Evolutionary conservation across 2,888 invertebrate genomes (phyloP).

Genomic region (Julus scandinavius): DNA sequence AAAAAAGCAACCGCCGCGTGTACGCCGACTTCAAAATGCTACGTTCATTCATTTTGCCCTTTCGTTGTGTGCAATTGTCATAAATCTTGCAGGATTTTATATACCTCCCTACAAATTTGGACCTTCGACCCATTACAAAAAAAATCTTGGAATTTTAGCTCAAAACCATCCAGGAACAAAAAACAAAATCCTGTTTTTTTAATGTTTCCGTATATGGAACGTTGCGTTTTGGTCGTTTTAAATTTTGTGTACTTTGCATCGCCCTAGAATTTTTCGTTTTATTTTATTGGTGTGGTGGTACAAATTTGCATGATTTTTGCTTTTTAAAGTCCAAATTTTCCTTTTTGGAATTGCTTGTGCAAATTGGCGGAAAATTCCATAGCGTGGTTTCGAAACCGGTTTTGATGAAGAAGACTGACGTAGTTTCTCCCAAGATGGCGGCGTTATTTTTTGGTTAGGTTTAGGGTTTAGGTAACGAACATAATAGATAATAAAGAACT

Average conservation of each 20-base stretch:
- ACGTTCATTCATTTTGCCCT: constrained; percentile 13
- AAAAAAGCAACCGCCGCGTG: background rate
- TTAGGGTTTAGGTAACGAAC: background rate
- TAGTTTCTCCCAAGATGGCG: background rate
- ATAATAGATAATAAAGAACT: background rate
- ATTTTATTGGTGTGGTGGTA: constrained; percentile 37
- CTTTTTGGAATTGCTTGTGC: background rate
- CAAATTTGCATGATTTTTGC: constrained; percentile 51
- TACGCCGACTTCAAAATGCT: background rate
- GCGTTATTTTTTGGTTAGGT: background rate
- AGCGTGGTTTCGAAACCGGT: background rate
- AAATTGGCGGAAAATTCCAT: background rate
- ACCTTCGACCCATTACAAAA: constrained; percentile 15
- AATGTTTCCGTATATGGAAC: background rate
- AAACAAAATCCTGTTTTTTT: background rate
- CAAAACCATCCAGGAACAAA: background rate
- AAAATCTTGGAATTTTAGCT: background rate
- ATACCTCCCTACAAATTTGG: background rate
- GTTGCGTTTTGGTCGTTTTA: background rate
- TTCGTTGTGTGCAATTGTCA: background rate
- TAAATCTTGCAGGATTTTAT: background rate
- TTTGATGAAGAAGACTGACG: constrained; percentile 1
- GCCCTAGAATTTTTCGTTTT: background rate
- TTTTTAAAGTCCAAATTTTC: background rate
- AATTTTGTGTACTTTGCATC: constrained; percentile 37